Conservation (phyloP, 2,888 invertebrate genomes). For the Nephrotoma flavescens region DNA sequence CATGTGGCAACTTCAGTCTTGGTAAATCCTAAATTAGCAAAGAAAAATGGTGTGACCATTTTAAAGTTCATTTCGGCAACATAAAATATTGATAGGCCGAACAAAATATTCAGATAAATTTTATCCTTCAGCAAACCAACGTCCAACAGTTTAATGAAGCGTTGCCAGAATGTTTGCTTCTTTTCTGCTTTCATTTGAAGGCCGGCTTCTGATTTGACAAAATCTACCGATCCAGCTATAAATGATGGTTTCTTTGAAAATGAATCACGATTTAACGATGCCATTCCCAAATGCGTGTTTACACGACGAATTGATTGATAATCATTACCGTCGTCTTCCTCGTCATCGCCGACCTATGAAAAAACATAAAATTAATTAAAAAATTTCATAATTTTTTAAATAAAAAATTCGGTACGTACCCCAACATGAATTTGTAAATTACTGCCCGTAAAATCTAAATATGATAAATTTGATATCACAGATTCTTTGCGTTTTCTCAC, state of each 20-base stretch:
- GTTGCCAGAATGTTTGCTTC: constrained; percentile 35
- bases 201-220: constrained; percentile 11
- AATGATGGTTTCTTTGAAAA: constrained; percentile 20
- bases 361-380: not conserved
- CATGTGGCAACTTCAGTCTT: constrained; percentile 57
- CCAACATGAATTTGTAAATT: constrained; percentile 53
- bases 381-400: not conserved
- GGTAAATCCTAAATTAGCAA: constrained; percentile 44
- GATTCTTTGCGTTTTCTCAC: constrained; percentile 43
- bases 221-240: not conserved
- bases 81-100: constrained; percentile 57
- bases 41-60: constrained; percentile 56
- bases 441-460: constrained; percentile 61
- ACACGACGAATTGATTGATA: constrained; percentile 23
- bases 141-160: constrained; percentile 51
- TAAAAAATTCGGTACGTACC: constrained; percentile 28
- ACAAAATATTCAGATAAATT: constrained; percentile 54
- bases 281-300: constrained; percentile 25
- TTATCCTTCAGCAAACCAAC: constrained; percentile 56
- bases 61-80: constrained; percentile 62
- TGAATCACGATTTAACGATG: constrained; percentile 25
- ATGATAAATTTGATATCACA: constrained; percentile 54
- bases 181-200: constrained; percentile 6
- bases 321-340: constrained; percentile 22
- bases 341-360: constrained; percentile 19